phyloP scores from a whole-genome alignment of 2,888 invertebrate species.

The Protophormia terraenovae region DNA sequence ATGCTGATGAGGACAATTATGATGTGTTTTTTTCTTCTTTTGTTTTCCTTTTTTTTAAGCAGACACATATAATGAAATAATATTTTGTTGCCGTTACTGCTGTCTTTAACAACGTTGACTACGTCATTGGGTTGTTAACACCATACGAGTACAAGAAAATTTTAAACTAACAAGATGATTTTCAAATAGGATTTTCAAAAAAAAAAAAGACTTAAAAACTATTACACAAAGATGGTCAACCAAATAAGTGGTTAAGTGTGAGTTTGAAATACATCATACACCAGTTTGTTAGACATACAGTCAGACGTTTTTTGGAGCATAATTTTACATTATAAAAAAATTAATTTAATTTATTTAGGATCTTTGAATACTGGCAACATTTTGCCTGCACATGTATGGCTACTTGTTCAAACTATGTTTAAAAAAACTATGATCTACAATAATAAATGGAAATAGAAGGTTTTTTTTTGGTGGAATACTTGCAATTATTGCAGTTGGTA shows the following conservation, averaged over 20 bases:
- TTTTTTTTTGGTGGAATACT: neutral
- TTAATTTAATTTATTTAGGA: neutral
- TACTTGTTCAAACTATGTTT: neutral
- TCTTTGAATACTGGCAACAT: neutral
- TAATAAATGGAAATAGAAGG: constrained; percentile 10
- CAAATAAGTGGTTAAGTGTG: constrained; percentile 49
- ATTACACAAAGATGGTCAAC: constrained; percentile 37
- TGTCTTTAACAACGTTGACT: constrained; percentile 23
- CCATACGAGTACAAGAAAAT: neutral
- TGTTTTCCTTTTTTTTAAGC: neutral
- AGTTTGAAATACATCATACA: neutral
- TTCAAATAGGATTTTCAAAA: constrained; percentile 10
- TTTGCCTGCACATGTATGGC: neutral
- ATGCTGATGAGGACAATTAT: constrained; percentile 23
- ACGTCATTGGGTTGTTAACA: constrained; percentile 43
- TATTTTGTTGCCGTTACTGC: neutral
- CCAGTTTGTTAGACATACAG: neutral
- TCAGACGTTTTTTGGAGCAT: neutral
- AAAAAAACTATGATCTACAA: constrained; percentile 26
- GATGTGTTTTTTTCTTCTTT: neutral
- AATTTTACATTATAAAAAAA: constrained; percentile 5
- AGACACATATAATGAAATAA: constrained; percentile 49
- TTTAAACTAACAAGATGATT: constrained; percentile 37
- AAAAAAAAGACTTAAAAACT: neutral
- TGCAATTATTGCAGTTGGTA: constrained; percentile 9